A percentile compares a stretch with the other conserved stretches of the same genome.
These are phyloP conservation scores for Parelbella ahira DNA, from an alignment of 2,888 invertebrate genomes.

Conservation along the genomic window DNA sequence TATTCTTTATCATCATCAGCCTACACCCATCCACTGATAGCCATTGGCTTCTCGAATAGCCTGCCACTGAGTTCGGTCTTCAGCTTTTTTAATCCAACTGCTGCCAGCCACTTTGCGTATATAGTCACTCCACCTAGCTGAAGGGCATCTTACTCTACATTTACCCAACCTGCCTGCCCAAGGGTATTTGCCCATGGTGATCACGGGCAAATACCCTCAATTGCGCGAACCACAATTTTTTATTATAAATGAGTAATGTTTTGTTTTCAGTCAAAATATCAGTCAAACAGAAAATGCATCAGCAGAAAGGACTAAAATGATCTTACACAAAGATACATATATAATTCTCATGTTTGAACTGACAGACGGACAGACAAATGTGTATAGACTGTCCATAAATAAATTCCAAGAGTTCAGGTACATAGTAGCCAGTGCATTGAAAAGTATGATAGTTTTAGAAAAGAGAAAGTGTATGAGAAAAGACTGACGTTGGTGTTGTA, in stretches of 20 bases:
- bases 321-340: conserved; percentile 46
- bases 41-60: no score
- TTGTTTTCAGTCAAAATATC: conserved; percentile 54
- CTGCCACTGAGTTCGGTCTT: no score
- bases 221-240: no score
- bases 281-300: conserved; percentile 39
- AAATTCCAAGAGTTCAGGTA: conserved; percentile 65
- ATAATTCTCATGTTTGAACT: conserved; percentile 49
- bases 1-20: no score
- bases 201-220: no score
- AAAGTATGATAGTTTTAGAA: conserved; percentile 61
- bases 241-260: not conserved
- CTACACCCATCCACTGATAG: no score
- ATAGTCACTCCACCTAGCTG: no score
- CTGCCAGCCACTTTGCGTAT: no score
- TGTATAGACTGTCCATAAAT: conserved; percentile 48
- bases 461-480: conserved; percentile 61
- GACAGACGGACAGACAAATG: conserved; percentile 45
- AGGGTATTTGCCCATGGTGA: no score
- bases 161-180: no score
- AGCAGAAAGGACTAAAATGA: conserved; percentile 37
- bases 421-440: conserved; percentile 56
- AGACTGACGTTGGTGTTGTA: conserved; percentile 8
- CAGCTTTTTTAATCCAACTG: no score
- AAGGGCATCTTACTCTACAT: no score